Base-by-base conservation (phyloP, 2,113 vertebrate genomes). In the Lanius ludovicianus region DNA sequence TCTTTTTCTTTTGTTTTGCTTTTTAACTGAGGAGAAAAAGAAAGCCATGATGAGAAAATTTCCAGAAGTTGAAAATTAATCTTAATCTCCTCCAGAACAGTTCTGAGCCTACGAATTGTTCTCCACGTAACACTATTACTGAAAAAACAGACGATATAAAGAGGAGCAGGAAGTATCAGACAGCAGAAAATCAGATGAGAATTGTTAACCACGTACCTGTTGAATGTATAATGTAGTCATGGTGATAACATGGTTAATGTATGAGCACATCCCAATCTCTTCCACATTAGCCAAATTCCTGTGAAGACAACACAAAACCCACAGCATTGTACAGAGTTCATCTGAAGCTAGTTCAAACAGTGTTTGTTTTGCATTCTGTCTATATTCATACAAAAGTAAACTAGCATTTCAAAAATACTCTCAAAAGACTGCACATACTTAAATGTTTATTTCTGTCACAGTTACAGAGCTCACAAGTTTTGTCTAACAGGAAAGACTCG, bases 1-100 rank as follows among this genome's bases (percentile, higher is more conserved):
- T 99, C 99, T 96, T 99, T 99, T 96, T 99, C 99, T 97, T 99
- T 99, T 75, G 99, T 99, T 98, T 98, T 99, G 92, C 99, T 99
- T 98, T 99, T 99, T 92, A 99, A 98, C 99, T 99, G 46, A 28
- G 92, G 7, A 47, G 41, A 71, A 75, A 59, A 76, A 91, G 22
- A 59, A 75, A 86, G 69, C 52, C 21, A 25, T 2, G 2, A 52
- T 90, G 47, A 94, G 25, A 89, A 77, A n/a, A 76, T 11, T 70
- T 60, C 53, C 44, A 41, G 12, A 57, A 56, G 18, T 11, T 73
- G 22, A 91, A 88, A 90, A 64, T 50, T 35, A 41, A 70, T 56
- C 50, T 73, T 41, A 1, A 31, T 76, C 42, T 47, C 39, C 13
- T 46, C 39, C 33, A 59, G 28, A 89, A 71, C 8, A 74, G 56